Conservation (phyloP, 1,140 invertebrate genomes). For the Drosophila aff. region DNA sequence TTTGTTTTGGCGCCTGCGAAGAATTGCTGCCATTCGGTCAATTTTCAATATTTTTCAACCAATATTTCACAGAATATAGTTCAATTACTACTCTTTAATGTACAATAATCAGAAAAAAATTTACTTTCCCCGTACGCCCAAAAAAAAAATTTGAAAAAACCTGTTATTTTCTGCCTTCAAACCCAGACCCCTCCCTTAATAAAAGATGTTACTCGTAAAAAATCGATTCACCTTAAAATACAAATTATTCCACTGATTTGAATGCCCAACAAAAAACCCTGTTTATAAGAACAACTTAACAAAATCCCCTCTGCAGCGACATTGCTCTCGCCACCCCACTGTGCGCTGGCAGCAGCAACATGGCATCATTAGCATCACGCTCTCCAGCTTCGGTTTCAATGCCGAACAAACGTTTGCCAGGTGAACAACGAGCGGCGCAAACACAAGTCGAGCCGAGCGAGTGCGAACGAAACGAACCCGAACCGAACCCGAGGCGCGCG, state of each 20-base stretch:
- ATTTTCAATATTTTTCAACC: too few relatives aligned
- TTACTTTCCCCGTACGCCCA: too few relatives aligned
- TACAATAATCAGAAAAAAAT: too few relatives aligned
- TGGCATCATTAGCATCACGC: constrained; percentile 42
- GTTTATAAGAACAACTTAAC: background rate
- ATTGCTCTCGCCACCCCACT: background rate
- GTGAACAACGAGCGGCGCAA: constrained; percentile 58
- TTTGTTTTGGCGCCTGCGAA: too few relatives aligned
- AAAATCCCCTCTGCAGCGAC: background rate
- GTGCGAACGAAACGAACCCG: constrained; percentile 14
- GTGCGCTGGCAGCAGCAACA: constrained; percentile 31
- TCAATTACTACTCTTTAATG: too few relatives aligned
- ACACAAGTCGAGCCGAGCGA: constrained; percentile 22
- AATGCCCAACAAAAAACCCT: background rate
- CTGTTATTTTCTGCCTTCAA: too few relatives aligned
- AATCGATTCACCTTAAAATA: background rate
- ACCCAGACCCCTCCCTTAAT: too few relatives aligned
- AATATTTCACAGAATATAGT: too few relatives aligned
- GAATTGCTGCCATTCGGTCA: too few relatives aligned
- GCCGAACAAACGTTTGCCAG: constrained; percentile 71
- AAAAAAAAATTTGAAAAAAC: too few relatives aligned
- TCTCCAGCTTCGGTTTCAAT: constrained; percentile 50
- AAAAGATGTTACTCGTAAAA: too few relatives aligned
- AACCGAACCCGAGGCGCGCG: constrained; percentile 16
- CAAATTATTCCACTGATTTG: background rate